Conservation (phyloP, 2,113 vertebrate genomes). For the Tragelaphus strepsiceros region DNA sequence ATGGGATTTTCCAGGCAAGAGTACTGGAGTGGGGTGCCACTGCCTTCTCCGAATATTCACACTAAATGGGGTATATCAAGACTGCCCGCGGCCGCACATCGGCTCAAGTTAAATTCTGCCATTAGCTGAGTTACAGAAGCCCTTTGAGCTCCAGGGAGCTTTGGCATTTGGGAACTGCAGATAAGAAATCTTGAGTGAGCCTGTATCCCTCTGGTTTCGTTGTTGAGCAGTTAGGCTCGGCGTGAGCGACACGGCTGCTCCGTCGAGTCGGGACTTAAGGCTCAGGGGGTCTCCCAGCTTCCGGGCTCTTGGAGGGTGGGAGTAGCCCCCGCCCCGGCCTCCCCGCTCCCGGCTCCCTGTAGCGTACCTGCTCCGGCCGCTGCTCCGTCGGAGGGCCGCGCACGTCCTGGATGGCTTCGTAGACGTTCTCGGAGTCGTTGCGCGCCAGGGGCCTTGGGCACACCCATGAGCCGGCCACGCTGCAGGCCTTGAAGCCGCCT, state of each 20-base stretch:
- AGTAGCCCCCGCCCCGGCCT: rapidly evolving
- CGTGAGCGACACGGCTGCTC: background rate
- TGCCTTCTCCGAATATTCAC: too few species aligned
- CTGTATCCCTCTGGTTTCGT: background rate
- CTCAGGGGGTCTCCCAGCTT: background rate
- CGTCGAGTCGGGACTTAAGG: background rate
- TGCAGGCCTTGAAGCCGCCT: slow-evolving; percentile 45
- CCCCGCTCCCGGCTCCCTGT: rapidly evolving
- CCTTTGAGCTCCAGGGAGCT: background rate
- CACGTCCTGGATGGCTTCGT: slow-evolving; percentile 80
- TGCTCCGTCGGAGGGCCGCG: background rate
- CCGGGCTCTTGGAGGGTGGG: rapidly evolving
- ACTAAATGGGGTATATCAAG: background rate
- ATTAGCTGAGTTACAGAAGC: background rate
- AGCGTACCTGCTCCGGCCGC: slow-evolving; percentile 33
- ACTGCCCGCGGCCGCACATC: background rate
- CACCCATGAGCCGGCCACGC: slow-evolving; percentile 61
- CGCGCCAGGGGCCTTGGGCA: slow-evolving; percentile 31
- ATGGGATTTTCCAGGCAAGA: too few species aligned
- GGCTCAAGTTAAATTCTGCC: background rate
- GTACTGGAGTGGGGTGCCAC: too few species aligned
- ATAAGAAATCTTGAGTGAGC: background rate
- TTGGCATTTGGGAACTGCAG: background rate
- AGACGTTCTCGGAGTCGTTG: slow-evolving; percentile 82
- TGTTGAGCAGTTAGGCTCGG: background rate